Evolutionary conservation across 2,888 invertebrate species (phyloP).

Genomic region (Unio delphinus): DNA sequence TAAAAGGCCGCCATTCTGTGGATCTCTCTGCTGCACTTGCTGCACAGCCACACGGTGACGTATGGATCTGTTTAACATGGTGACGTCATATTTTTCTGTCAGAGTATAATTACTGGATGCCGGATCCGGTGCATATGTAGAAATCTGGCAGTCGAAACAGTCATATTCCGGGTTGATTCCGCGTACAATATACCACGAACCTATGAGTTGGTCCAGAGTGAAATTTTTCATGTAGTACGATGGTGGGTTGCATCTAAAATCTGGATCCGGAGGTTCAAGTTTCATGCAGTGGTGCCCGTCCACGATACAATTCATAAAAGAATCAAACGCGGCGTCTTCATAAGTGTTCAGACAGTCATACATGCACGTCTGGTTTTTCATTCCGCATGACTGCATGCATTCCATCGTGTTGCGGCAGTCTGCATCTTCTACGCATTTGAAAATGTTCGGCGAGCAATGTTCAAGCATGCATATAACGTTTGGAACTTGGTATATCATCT

Average conservation of each 20-base stretch:
- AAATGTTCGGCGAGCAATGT: conserved; percentile 27
- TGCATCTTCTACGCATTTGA: conserved; percentile 21
- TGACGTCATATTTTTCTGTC: conserved; percentile 34
- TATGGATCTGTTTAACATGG: conserved; percentile 27
- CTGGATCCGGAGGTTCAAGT: conserved; percentile 29
- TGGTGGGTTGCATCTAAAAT: conserved; percentile 27
- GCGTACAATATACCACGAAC: conserved; percentile 35
- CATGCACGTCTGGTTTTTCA: conserved; percentile 34
- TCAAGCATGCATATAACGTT: conserved; percentile 33
- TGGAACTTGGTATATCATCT: conserved; percentile 4
- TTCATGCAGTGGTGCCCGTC: conserved; percentile 36
- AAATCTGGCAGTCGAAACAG: conserved; percentile 42
- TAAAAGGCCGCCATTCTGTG: conserved; percentile 22
- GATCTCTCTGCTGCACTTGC: conserved; percentile 24
- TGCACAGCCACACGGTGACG: conserved; percentile 25
- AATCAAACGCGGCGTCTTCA: conserved; percentile 32
- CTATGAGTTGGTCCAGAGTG: conserved; percentile 18
- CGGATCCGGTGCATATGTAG: conserved; percentile 16
- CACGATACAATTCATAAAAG: conserved; percentile 40
- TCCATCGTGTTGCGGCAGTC: conserved; percentile 29
- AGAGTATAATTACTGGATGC: conserved; percentile 15
- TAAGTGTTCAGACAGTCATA: conserved; percentile 37
- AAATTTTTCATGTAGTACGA: conserved; percentile 19
- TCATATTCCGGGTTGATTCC: conserved; percentile 38
- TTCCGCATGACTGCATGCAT: conserved; percentile 32